These are phyloP conservation scores for Campaea margaritaria DNA, from an alignment of 2,888 invertebrate genomes.

Conservation along the genomic window DNA sequence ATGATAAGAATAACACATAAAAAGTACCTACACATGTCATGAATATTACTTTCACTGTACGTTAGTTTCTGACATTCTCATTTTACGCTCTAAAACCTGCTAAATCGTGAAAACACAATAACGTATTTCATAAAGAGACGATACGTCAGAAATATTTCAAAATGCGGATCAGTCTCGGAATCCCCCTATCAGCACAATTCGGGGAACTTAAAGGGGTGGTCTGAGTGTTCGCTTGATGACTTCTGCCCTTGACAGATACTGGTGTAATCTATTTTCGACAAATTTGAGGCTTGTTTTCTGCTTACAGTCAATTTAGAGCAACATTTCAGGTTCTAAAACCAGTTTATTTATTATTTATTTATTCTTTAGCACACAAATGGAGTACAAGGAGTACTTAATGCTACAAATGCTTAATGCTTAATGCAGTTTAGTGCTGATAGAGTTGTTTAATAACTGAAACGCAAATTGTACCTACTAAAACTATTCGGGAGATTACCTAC, in stretches of 20 bases:
- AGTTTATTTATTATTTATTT: too few species aligned
- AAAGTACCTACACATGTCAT: slow-evolving; percentile 1
- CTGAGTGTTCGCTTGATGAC: slow-evolving; percentile 52
- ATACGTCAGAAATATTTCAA: slow-evolving; percentile 33
- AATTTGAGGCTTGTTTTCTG: neutral
- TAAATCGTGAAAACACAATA: slow-evolving; percentile 18
- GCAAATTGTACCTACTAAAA: too few species aligned
- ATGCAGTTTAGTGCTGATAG: too few species aligned
- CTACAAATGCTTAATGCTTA: too few species aligned
- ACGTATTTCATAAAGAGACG: slow-evolving; percentile 17
- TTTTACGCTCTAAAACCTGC: slow-evolving; percentile 9
- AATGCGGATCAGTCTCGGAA: slow-evolving; percentile 21
- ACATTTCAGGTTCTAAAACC: too few species aligned
- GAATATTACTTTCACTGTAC: slow-evolving; percentile 3
- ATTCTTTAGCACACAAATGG: too few species aligned
- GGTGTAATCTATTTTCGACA: slow-evolving; percentile 63
- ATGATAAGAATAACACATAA: neutral
- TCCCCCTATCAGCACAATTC: slow-evolving; percentile 17
- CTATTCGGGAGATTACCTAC: too few species aligned
- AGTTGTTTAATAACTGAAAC: too few species aligned
- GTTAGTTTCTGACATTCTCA: slow-evolving; percentile 6
- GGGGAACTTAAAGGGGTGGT: slow-evolving; percentile 30
- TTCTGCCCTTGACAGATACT: slow-evolving; percentile 63
- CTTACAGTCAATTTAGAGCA: neutral
- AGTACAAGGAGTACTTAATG: too few species aligned